Evolutionary conservation across 1,140 invertebrate species (phyloP).

Genomic region (Leptinotarsa defecta): DNA sequence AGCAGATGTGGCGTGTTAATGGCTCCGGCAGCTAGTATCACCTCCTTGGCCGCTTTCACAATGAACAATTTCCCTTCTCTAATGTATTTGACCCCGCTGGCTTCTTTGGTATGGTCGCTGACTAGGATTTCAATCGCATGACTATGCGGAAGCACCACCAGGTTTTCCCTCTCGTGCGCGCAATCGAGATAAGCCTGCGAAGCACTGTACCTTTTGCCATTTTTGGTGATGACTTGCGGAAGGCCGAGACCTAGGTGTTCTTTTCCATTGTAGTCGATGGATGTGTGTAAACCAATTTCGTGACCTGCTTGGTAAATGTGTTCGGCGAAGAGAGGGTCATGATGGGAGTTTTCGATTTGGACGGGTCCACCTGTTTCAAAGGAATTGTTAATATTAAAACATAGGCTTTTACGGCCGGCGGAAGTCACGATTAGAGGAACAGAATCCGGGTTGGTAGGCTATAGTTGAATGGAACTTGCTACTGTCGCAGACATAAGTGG

Average conservation of each 20-base stretch:
- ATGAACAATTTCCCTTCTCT: constrained; percentile 54
- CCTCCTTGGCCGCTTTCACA: constrained; percentile 66
- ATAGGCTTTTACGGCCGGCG: no score
- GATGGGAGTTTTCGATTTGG: constrained; percentile 63
- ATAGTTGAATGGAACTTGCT: no score
- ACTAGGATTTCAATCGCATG: constrained; percentile 68
- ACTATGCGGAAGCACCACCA: constrained; percentile 64
- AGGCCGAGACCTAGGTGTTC: constrained; percentile 66
- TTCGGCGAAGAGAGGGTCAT: constrained; percentile 55
- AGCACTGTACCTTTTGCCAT: constrained; percentile 63
- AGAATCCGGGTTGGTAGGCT: no score
- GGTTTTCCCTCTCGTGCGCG: constrained; percentile 64
- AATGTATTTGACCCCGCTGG: constrained; percentile 67
- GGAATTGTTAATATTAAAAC: no score
- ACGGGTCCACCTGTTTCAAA: constrained; percentile 58
- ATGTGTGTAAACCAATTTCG: constrained; percentile 59
- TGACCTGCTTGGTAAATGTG: constrained; percentile 67
- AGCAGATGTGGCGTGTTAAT: constrained; percentile 78
- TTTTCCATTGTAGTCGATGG: constrained; percentile 69
- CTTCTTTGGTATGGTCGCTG: constrained; percentile 61
- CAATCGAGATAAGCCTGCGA: constrained; percentile 62
- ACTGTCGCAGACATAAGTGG: no score
- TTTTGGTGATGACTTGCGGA: constrained; percentile 67
- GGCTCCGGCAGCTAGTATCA: constrained; percentile 70
- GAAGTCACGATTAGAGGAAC: no score